These are phyloP conservation scores for Dicaeum eximium DNA, from an alignment of 2,113 vertebrate genomes.

Conservation along the genomic window DNA sequence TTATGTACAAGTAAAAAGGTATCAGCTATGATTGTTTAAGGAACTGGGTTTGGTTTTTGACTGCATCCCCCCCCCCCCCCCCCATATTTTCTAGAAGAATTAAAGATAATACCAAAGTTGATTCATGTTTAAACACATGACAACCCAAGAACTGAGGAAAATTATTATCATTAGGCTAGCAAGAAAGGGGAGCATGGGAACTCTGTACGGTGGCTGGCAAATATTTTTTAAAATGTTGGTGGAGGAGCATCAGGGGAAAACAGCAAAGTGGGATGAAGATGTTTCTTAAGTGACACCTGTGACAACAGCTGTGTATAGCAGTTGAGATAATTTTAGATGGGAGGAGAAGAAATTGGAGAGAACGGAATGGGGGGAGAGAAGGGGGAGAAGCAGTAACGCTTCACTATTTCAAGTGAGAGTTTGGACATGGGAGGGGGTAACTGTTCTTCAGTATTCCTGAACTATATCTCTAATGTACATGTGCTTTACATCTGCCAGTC, in stretches of 20 bases:
- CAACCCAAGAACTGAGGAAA: neutral
- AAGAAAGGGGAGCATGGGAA: neutral
- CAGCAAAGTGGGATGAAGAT: neutral
- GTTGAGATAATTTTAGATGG: neutral
- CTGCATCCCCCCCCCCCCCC: rapidly evolving
- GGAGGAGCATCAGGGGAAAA: neutral
- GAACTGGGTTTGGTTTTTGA: neutral
- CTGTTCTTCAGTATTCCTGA: neutral
- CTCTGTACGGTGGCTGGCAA: neutral
- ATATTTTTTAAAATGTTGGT: neutral
- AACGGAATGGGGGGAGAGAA: neutral
- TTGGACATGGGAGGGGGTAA: neutral
- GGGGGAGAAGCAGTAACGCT: neutral
- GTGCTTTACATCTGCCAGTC: neutral
- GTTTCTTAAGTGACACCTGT: neutral
- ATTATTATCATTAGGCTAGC: neutral
- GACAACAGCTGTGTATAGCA: neutral
- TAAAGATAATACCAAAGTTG: neutral
- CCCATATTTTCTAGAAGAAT: neutral
- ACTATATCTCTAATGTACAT: neutral
- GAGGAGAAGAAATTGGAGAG: neutral
- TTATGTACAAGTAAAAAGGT: neutral
- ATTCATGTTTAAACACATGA: neutral
- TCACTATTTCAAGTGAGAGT: neutral
- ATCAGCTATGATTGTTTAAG: neutral